Evolutionary conservation across 2,888 invertebrate genomes (phyloP), one percentile per base, ranked within the genome.

Genomic region (Heteromyza rotundicornis): DNA sequence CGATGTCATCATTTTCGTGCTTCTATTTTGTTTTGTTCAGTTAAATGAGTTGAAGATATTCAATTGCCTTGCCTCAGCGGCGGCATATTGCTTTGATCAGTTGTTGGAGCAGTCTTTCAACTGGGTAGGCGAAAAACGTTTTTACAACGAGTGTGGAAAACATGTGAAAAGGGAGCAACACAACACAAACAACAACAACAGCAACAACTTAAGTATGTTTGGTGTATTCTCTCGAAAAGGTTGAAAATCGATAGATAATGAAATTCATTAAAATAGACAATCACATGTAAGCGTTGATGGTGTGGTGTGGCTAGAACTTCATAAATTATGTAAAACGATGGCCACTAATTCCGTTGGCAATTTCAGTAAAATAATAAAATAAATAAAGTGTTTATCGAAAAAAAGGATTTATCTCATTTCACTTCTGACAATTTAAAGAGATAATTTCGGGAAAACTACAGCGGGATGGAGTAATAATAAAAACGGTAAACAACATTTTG

Each of bases 71-170:
- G n/a, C 40, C n/a, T 19, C 44, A 47, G 54, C 27, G 55, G 50
- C 62, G 62, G 62, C 44, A 55, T 22, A 47, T 35, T 12, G 47
- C 61, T 61, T 61, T 61, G 61, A 61, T 61, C 61, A 61, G 2
- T 44, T 40, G n/a, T 44, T 56, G 16, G 19, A 56, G 47, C 47
- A 44, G 23, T 54, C 54, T 36, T 35, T 54, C 36, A 19, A 35
- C 3, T 14, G 17, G 14, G 19, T 20, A 54, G 24, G 53, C 24
- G 27, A 16, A 57, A 47, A 51, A 27, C 44, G 50, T 24, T 20
- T 36, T 19, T 51, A 8, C 32, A n/a, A n/a, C n/a, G n/a, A 16
- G 53, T 57, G 27, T 51, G 53, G 52, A 61, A 44, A 57, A 57
- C 57, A 57, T 47, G 32, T 47, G 57, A 49, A 35, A 57, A 57